Conservation (phyloP, 1,140 invertebrate genomes). For the Muscidifurax raptorellus region DNA sequence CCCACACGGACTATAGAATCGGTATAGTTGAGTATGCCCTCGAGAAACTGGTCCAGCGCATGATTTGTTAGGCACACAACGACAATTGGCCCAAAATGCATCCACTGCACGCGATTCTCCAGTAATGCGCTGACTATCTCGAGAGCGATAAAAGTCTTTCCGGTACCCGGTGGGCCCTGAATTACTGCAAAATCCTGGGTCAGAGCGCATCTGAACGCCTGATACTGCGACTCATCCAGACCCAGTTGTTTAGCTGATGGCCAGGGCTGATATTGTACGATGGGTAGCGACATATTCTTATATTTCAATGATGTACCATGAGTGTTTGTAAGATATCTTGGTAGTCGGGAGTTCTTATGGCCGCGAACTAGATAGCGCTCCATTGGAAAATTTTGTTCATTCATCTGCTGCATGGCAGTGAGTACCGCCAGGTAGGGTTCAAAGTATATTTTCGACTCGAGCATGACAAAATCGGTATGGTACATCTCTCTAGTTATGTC, state of each 20-base stretch:
- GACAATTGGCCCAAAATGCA: constrained; percentile 78
- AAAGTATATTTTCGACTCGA: constrained; percentile 82
- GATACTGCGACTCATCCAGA: constrained; percentile 79
- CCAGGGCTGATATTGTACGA: background rate
- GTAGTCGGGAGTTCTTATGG: background rate
- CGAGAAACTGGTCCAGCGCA: constrained; percentile 92
- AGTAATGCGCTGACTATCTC: constrained; percentile 80
- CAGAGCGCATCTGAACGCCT: constrained; percentile 78
- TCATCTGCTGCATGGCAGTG: constrained; percentile 77
- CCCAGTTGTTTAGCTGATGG: constrained; percentile 61
- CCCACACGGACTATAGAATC: constrained; percentile 83
- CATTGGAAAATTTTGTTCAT: constrained; percentile 66
- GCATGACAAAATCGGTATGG: constrained; percentile 76
- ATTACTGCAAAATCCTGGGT: constrained; percentile 83
- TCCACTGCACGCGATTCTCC: constrained; percentile 69
- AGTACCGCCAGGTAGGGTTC: constrained; percentile 82
- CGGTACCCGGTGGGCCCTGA: constrained; percentile 72
- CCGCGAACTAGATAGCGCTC: background rate
- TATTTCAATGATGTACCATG: background rate
- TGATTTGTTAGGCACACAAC: constrained; percentile 92
- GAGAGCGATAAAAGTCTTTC: constrained; percentile 86
- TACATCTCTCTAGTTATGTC: constrained; percentile 57
- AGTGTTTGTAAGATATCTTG: background rate
- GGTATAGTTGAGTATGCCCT: constrained; percentile 79
- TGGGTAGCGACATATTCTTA: background rate